Base-by-base conservation (phyloP, 2,888 invertebrate genomes). In the Drymonia ruficornis region DNA sequence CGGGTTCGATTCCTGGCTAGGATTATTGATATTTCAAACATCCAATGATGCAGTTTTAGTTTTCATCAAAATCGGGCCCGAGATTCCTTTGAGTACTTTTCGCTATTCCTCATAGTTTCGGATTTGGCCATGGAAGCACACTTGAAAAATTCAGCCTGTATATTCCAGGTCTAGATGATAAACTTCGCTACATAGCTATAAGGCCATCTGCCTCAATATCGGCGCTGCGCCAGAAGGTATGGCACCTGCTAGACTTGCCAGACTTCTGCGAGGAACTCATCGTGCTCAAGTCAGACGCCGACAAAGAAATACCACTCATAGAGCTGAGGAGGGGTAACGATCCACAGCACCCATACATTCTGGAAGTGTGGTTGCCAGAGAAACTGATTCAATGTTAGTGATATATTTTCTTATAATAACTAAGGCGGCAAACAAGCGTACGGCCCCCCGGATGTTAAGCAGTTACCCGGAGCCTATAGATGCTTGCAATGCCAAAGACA, bases 261-360 rank as follows among this genome's bases (percentile, higher is more conserved):
- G 91, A 92, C 66, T 92, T 80, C 55, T 91, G 91, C 55, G 91
- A 92, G 40, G 91, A 92, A 68, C 61, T 87, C 9, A 89, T 92
- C 44, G 68, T 89, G 34, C 73, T 92, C 16, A 90, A 87, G 60
- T 72, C 80, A 0, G 71, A 68, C 28, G 70, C 70, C 6, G 81
- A 83, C 9, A 63, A 65, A 7, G 85, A 89, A 50, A 74, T 91
- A 67, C 84, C 89, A 0, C 65, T 92, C 13, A 83, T 82, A 1
- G 81, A 83, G 12, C 65, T 92, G 19, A 79, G 86, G 19, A 82
- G 80, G 43, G 91, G 91, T n/a, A 91, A 91, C 60, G 80, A 85
- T 54, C 91, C 91, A 0, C 86, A 87, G 42, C 81, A 79, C 34
- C 90, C 91, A 0, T 91, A 77, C 50, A 64, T 87, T 44, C 63